phyloP scores from a whole-genome alignment of 2,797 vertebrate species.

The Tokudaia muenninki region DNA sequence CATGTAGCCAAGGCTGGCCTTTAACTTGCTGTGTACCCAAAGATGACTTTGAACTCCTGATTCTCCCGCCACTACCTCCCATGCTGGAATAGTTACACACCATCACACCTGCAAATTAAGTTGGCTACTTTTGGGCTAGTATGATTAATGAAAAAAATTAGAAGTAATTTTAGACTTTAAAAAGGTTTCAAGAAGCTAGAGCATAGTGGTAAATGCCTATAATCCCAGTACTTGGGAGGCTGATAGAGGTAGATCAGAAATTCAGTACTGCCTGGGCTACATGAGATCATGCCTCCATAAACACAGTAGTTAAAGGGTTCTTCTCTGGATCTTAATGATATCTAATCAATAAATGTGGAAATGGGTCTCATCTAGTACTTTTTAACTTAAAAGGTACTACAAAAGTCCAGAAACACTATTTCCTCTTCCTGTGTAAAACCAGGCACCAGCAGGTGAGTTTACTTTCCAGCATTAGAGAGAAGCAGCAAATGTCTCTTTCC shows the following conservation, averaged over 20 bases:
- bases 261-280: neutral
- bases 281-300: neutral
- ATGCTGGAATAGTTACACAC: neutral
- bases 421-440: constrained; percentile 11
- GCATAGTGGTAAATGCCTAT: neutral
- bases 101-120: neutral
- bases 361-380: constrained; percentile 46
- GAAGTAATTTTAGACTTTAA: neutral
- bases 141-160: neutral
- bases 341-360: constrained; percentile 48
- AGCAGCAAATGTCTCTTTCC: neutral
- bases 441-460: constrained; percentile 52
- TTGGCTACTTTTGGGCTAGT: neutral
- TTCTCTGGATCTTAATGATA: neutral
- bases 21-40: neutral
- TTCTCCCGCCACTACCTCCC: neutral
- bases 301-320: constrained; percentile 20
- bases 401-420: constrained; percentile 7
- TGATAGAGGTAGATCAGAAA: neutral
- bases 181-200: neutral
- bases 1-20: neutral
- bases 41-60: neutral
- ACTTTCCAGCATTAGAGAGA: constrained; percentile 31
- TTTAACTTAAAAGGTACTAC: constrained; percentile 41
- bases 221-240: neutral